Percentiles rank a stretch among this genome's conserved stretches.
Conservation (phyloP, 2,888 invertebrate genomes). For the Matsumyia berberina region DNA sequence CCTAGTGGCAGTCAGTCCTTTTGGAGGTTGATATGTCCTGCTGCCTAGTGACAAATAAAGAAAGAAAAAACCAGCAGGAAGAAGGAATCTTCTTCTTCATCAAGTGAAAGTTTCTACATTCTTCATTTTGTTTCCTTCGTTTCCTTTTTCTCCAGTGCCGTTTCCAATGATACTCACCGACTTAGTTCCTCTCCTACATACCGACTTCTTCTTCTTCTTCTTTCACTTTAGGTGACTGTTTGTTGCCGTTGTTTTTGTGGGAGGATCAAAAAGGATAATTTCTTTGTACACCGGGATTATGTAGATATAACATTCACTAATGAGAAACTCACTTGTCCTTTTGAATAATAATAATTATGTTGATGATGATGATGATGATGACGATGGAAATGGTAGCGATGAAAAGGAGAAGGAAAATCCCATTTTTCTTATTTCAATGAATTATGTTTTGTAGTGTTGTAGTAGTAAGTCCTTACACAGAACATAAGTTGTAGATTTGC, state of each 20-base stretch:
- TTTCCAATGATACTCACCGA: conserved; percentile 11
- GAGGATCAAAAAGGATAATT: conserved; percentile 46
- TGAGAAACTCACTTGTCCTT: conserved; percentile 42
- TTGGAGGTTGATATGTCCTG: conserved; percentile 5
- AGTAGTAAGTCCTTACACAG: not conserved
- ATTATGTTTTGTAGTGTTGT: conserved; percentile 2
- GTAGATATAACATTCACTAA: conserved; percentile 35
- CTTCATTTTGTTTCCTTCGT: not conserved
- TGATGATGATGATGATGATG: conserved; percentile 6
- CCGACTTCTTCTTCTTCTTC: too few species aligned
- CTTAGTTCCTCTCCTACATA: conserved; percentile 9
- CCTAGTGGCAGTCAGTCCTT: conserved; percentile 26
- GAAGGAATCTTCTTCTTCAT: conserved; percentile 7
- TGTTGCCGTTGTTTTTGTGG: conserved; percentile 9
- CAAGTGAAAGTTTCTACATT: conserved; percentile 3
- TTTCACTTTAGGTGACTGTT: conserved; percentile 32
- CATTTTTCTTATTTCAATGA: not conserved
- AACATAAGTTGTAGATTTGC: not conserved
- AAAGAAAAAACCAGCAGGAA: conserved; percentile 9
- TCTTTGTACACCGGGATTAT: conserved; percentile 50
- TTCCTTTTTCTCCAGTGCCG: not conserved
- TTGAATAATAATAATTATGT: conserved; percentile 27
- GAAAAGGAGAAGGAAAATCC: not conserved
- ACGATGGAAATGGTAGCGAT: not conserved
- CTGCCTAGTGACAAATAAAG: conserved; percentile 3